These are phyloP conservation scores for Gopherus flavomarginatus DNA, from an alignment of 2,113 vertebrate species.

Conservation along the genomic window DNA sequence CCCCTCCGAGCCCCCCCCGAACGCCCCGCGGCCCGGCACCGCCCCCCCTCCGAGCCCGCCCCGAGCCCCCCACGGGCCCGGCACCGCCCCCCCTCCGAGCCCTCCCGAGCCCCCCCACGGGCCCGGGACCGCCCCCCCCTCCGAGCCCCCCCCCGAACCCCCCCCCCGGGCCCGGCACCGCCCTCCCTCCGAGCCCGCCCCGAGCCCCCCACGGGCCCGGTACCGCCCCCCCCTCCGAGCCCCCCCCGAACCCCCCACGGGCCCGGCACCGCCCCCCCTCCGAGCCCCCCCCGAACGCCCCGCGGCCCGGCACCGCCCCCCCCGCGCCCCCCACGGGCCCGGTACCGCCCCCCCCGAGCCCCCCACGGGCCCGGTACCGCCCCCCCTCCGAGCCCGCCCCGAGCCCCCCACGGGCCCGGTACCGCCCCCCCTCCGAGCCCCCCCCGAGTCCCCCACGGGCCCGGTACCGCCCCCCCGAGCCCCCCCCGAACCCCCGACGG, in stretches of 20 bases:
- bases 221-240: no score
- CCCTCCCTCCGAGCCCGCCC: neutral
- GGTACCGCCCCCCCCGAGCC: neutral
- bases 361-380: neutral
- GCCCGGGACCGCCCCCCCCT: neutral
- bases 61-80: no score
- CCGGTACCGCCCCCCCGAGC: no score
- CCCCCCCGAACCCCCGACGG: no score
- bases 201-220: no score
- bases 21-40: neutral
- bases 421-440: no score
- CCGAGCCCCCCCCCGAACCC: neutral
- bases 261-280: neutral
- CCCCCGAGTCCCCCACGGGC: no score
- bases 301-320: neutral
- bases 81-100: no score
- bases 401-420: no score
- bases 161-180: neutral
- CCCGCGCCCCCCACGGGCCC: no score
- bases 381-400: no score
- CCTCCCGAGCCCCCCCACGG: neutral
- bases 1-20: neutral
- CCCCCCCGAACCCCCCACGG: neutral
- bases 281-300: no score
- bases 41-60: neutral